Conservation (phyloP, 2,113 vertebrate genomes). For the Edolisoma coerulescens region DNA sequence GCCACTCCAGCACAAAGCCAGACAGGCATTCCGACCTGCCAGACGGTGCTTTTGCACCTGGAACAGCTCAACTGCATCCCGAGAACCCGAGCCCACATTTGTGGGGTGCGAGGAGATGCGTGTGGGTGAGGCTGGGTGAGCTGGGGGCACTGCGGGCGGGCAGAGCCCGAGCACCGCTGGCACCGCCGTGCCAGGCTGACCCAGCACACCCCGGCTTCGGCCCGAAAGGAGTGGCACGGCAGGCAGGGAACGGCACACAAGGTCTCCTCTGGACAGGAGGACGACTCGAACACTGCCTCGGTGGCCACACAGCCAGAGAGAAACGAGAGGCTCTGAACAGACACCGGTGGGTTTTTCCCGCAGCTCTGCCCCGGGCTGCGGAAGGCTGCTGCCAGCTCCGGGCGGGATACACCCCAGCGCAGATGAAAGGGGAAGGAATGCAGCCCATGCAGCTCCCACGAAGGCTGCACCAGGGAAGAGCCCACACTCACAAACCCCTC, state of each 20-base stretch:
- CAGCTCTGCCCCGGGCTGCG: background rate
- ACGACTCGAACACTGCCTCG: rapidly evolving
- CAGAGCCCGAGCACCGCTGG: rapidly evolving
- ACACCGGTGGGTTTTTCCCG: rapidly evolving
- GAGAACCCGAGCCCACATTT: rapidly evolving
- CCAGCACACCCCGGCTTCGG: rapidly evolving
- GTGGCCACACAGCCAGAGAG: rapidly evolving
- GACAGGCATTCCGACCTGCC: background rate
- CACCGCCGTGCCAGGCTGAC: background rate
- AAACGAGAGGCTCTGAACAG: rapidly evolving
- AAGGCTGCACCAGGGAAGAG: background rate
- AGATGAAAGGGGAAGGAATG: background rate
- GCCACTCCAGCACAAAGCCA: background rate
- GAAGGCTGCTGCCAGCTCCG: background rate
- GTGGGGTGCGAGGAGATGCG: rapidly evolving
- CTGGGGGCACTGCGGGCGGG: background rate
- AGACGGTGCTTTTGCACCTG: background rate
- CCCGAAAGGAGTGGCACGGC: rapidly evolving
- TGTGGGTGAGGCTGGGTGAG: background rate
- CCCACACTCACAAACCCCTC: background rate
- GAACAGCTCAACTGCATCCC: background rate
- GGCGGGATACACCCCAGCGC: background rate
- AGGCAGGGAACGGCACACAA: rapidly evolving
- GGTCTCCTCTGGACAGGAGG: background rate
- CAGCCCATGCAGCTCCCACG: rapidly evolving